Evolutionary conservation across 1,140 invertebrate species (phyloP).

Genomic region (Meloidogyne chitwoodi): DNA sequence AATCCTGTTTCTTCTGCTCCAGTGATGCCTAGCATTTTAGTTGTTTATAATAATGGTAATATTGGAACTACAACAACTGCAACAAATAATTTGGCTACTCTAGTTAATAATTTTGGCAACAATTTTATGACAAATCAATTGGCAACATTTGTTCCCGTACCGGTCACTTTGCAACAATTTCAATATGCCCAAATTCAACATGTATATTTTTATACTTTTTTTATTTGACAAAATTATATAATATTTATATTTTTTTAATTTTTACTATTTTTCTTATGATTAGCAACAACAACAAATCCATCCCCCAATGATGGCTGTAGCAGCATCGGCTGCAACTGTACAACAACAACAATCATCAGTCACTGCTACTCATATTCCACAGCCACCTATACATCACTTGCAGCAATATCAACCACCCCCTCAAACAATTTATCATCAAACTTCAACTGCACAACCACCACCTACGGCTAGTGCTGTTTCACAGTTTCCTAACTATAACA

Average conservation of each 20-base stretch:
- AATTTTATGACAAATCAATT: background rate
- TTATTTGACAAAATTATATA: background rate
- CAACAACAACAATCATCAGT: background rate
- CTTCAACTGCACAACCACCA: slow-evolving; percentile 7
- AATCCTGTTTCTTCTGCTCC: background rate
- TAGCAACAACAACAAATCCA: background rate
- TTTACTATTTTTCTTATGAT: background rate
- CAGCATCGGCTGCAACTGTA: background rate
- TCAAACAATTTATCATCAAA: slow-evolving; percentile 14
- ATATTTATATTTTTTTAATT: background rate
- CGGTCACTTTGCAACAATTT: background rate
- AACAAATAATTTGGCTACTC: background rate
- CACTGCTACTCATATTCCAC: background rate
- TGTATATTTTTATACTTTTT: background rate
- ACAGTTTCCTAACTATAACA: slow-evolving; percentile 17
- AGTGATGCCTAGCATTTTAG: slow-evolving; percentile 6
- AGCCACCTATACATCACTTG: background rate
- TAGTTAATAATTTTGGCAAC: background rate
- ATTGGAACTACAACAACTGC: background rate
- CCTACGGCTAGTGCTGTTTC: background rate
- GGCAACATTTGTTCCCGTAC: background rate
- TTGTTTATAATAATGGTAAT: background rate
- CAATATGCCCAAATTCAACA: background rate
- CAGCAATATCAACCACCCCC: slow-evolving; percentile 7
- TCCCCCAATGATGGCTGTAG: background rate